phyloP scores from a whole-genome alignment of 2,888 invertebrate genomes.

The Tuta absoluta region DNA sequence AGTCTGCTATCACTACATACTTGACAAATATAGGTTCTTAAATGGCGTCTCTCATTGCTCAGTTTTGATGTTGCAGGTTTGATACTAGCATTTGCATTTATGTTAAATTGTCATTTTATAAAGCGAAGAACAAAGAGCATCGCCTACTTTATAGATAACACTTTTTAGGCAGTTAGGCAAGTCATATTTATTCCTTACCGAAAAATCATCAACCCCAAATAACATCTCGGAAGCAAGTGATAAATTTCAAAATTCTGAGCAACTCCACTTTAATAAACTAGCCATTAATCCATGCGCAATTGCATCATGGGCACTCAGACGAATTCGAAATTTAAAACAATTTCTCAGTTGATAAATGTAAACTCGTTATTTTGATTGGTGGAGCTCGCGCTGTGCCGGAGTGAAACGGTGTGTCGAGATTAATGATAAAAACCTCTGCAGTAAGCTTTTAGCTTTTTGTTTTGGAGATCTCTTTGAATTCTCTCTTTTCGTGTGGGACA shows the following conservation, averaged over 20 bases:
- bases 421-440: slow-evolving; percentile 18
- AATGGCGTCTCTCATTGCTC: too few species aligned
- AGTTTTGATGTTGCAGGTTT: too few species aligned
- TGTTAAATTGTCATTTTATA: not conserved
- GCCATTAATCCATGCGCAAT: slow-evolving; percentile 13
- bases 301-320: slow-evolving; percentile 13
- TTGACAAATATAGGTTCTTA: too few species aligned
- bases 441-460: slow-evolving; percentile 8
- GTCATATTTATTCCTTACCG: not conserved
- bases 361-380: slow-evolving; percentile 49
- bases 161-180: not conserved
- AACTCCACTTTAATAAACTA: slow-evolving; percentile 14
- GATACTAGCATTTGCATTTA: too few species aligned
- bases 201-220: not conserved
- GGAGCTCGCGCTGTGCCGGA: slow-evolving; percentile 32
- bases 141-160: too few species aligned
- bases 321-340: slow-evolving; percentile 35
- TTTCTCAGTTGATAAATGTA: slow-evolving; percentile 46
- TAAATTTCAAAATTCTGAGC: not conserved
- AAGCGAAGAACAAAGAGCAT: not conserved
- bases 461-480: slow-evolving; percentile 11
- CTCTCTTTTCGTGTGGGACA: too few species aligned
- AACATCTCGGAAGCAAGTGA: not conserved
- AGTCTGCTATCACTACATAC: too few species aligned
- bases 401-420: slow-evolving; percentile 16